Evolutionary conservation across 2,113 vertebrate genomes (phyloP).

Genomic region (human (Homo sapiens)): GRCh38 chr1:94778501-94779000

Average conservation of each 20-base stretch:
- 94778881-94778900: neutral
- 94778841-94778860: neutral
- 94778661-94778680: neutral
- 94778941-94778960: neutral
- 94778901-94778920: neutral
- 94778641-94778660: conserved; percentile 40
- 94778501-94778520: neutral
- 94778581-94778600: conserved; percentile 12
- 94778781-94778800: conserved; percentile 43
- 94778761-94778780: conserved; percentile 23
- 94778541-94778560: neutral
- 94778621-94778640: conserved; percentile 56
- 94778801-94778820: neutral
- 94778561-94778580: conserved; percentile 20
- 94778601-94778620: neutral
- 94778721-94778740: conserved; percentile 45
- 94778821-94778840: neutral
- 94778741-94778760: conserved; percentile 6
- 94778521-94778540: neutral
- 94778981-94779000: neutral
- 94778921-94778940: neutral
- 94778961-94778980: neutral
- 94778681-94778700: conserved; percentile 26
- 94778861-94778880: neutral
- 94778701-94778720: neutral